These are phyloP conservation scores for Ptilorrhoa leucosticta DNA, from an alignment of 2,113 vertebrate species.

Conservation along the genomic window DNA sequence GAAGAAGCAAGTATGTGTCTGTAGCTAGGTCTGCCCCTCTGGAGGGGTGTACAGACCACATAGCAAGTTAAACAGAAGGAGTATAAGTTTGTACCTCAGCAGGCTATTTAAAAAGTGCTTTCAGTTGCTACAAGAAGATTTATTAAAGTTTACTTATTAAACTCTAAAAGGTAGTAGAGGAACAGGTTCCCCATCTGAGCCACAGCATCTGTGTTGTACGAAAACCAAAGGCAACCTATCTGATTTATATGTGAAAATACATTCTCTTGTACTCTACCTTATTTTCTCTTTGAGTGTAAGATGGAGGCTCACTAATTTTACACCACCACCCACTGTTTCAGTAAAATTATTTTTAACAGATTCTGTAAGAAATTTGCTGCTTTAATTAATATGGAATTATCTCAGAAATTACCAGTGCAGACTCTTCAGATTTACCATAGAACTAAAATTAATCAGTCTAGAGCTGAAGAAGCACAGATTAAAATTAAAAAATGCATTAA, in stretches of 20 bases:
- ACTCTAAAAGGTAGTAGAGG: background rate
- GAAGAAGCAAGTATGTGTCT: background rate
- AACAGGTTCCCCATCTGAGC: background rate
- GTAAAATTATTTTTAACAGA: constrained; percentile 10
- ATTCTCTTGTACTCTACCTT: background rate
- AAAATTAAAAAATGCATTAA: background rate
- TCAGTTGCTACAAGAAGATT: background rate
- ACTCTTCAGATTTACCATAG: background rate
- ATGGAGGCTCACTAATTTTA: constrained; percentile 14
- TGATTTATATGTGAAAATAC: background rate
- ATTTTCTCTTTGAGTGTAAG: background rate
- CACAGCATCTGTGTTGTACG: background rate
- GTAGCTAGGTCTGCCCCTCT: background rate
- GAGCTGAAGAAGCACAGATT: background rate
- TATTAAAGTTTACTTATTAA: background rate
- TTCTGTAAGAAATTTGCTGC: background rate
- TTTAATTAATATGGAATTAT: constrained; percentile 33
- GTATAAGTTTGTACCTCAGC: background rate
- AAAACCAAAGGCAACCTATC: background rate
- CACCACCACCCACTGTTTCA: background rate
- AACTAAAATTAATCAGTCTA: background rate
- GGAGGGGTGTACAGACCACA: background rate
- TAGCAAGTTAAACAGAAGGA: background rate
- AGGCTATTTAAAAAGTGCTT: background rate
- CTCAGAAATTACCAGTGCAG: background rate